These are phyloP conservation scores for Phyllotis vaccarum DNA, from an alignment of 2,797 vertebrate genomes.

Conservation along the genomic window DNA sequence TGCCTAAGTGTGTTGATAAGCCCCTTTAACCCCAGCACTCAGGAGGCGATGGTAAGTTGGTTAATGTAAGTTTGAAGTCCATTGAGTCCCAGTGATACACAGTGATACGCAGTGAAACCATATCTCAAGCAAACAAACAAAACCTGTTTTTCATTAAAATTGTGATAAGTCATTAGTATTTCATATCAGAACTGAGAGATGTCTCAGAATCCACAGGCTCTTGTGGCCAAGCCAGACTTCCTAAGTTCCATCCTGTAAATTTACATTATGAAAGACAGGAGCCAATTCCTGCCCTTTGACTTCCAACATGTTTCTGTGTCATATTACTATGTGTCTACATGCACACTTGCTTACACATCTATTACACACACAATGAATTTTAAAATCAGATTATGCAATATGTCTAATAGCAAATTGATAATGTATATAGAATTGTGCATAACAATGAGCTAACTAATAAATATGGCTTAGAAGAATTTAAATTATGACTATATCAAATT, in stretches of 20 bases:
- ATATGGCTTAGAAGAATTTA: neutral
- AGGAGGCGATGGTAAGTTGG: neutral
- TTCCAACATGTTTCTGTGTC: neutral
- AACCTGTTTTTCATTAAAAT: neutral
- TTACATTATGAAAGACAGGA: too few relatives aligned
- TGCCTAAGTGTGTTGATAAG: neutral
- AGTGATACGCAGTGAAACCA: neutral
- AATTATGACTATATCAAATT: neutral
- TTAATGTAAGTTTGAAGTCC: neutral
- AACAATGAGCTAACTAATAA: neutral
- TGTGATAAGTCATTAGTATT: neutral
- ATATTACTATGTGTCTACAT: neutral
- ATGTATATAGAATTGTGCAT: neutral
- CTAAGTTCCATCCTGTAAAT: neutral
- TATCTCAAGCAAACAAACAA: neutral
- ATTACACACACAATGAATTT: neutral
- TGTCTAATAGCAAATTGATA: neutral
- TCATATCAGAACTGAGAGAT: neutral
- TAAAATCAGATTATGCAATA: neutral
- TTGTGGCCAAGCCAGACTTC: too few relatives aligned
- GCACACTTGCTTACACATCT: too few relatives aligned
- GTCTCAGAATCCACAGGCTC: neutral
- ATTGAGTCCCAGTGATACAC: neutral
- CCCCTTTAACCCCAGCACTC: neutral
- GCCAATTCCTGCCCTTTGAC: neutral